These are phyloP conservation scores for Sebastes ruberrimus DNA, from an alignment of 2,797 vertebrate genomes.

Conservation along the genomic window DNA sequence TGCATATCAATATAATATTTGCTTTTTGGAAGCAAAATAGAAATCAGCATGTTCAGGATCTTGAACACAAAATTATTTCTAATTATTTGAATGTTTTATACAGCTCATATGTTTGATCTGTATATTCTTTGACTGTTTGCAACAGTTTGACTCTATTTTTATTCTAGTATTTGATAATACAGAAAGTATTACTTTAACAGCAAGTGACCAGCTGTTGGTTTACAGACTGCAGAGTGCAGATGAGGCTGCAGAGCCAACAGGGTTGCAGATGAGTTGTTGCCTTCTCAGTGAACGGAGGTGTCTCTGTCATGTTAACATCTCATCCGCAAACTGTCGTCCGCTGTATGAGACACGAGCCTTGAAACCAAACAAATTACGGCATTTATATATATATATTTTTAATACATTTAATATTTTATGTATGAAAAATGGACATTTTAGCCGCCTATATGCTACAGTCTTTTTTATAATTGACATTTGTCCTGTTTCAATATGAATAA, in stretches of 20 bases:
- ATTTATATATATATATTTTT: constrained; percentile 49
- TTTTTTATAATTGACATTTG: constrained; percentile 38
- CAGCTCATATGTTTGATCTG: constrained; percentile 17
- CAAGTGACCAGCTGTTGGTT: constrained; percentile 10
- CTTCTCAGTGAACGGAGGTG: not conserved
- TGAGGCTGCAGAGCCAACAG: constrained; percentile 26
- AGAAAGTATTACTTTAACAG: not conserved
- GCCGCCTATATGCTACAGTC: constrained; percentile 21
- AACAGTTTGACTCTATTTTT: not conserved
- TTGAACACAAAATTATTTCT: not conserved
- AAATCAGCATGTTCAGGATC: not conserved
- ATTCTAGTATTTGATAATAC: not conserved
- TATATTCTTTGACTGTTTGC: constrained; percentile 13
- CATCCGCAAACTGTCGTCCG: constrained; percentile 9
- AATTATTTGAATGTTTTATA: not conserved
- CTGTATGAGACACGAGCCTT: constrained; percentile 24
- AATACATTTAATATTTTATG: constrained; percentile 43
- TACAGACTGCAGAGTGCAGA: constrained; percentile 11
- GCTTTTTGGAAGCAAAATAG: not conserved
- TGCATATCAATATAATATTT: constrained; percentile 7
- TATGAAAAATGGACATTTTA: constrained; percentile 38
- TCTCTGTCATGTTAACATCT: constrained; percentile 16
- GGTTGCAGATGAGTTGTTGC: constrained; percentile 40
- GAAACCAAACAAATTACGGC: constrained; percentile 15
- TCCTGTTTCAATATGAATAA: constrained; percentile 31